Percentiles rank a stretch among this genome's conserved stretches.
phyloP scores from a whole-genome alignment of 37 sponge, comb jelly and placozoan species.

The Agelas oroides region DNA sequence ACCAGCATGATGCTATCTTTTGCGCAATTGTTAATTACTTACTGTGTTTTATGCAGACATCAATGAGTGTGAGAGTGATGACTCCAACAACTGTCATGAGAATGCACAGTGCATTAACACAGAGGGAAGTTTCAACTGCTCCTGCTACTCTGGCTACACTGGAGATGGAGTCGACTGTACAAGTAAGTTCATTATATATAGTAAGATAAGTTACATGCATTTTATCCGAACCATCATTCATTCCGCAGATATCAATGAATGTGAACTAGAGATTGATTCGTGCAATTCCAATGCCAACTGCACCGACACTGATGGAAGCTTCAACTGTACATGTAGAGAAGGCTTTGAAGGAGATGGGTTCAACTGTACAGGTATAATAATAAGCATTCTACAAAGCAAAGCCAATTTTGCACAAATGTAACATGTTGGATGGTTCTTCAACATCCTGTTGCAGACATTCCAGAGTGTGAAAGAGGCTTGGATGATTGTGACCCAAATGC shows the following conservation, averaged over 20 bases:
- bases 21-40: too few species aligned
- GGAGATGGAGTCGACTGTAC: conserved; percentile 19
- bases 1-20: too few species aligned
- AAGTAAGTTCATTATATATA: not conserved
- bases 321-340: conserved; percentile 43
- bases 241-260: not conserved
- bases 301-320: conserved; percentile 53
- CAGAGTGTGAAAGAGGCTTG: conserved; percentile 6
- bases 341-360: conserved; percentile 42
- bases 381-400: too few species aligned
- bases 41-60: not conserved
- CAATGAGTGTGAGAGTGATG: too few species aligned
- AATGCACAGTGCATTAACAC: too few species aligned
- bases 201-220: too few species aligned
- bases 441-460: not conserved
- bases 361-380: not conserved
- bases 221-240: not conserved
- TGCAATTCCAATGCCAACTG: conserved; percentile 32
- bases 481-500: conserved; percentile 15
- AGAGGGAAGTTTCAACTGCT: too few species aligned
- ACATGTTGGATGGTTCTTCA: too few species aligned
- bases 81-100: too few species aligned
- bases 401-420: too few species aligned
- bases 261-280: not conserved
- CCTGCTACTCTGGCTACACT: too few species aligned